Evolutionary conservation across 2,888 invertebrate genomes (phyloP).

Genomic region (Teinopalpus imperialis): DNA sequence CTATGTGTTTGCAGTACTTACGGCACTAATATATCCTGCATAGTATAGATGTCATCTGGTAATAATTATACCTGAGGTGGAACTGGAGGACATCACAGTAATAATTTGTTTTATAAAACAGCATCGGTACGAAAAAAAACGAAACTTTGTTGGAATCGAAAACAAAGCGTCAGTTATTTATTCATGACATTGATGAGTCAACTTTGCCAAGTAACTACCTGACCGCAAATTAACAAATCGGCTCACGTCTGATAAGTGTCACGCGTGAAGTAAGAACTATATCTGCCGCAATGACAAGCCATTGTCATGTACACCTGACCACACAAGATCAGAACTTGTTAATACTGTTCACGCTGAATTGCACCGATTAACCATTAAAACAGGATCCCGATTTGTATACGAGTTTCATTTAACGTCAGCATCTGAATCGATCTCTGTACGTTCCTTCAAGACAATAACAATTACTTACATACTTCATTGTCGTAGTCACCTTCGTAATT

Average conservation of each 20-base stretch:
- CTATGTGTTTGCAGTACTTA: too few relatives aligned
- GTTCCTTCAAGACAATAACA: conserved; percentile 26
- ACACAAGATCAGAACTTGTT: neutral
- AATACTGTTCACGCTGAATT: conserved; percentile 12
- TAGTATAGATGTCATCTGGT: too few relatives aligned
- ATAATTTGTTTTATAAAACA: too few relatives aligned
- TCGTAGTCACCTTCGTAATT: conserved; percentile 27
- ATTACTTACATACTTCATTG: conserved; percentile 28
- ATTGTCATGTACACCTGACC: conserved; percentile 42
- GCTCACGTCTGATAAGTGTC: conserved; percentile 61
- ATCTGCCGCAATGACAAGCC: conserved; percentile 54
- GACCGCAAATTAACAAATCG: conserved; percentile 54
- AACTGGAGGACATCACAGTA: too few relatives aligned
- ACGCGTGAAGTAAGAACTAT: conserved; percentile 65
- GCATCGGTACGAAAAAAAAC: too few relatives aligned
- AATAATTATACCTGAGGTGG: too few relatives aligned
- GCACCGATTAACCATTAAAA: conserved; percentile 2
- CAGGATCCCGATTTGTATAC: conserved; percentile 6
- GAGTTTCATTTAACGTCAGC: conserved; percentile 5
- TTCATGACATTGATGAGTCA: conserved; percentile 27
- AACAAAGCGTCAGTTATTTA: conserved; percentile 23
- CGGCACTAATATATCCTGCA: too few relatives aligned
- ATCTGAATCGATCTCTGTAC: conserved; percentile 10
- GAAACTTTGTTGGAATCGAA: neutral
- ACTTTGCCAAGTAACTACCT: conserved; percentile 23